Evolutionary conservation across 2,113 vertebrate genomes (phyloP), one percentile per base, ranked within the genome.

Genomic region (Chamaea fasciata): DNA sequence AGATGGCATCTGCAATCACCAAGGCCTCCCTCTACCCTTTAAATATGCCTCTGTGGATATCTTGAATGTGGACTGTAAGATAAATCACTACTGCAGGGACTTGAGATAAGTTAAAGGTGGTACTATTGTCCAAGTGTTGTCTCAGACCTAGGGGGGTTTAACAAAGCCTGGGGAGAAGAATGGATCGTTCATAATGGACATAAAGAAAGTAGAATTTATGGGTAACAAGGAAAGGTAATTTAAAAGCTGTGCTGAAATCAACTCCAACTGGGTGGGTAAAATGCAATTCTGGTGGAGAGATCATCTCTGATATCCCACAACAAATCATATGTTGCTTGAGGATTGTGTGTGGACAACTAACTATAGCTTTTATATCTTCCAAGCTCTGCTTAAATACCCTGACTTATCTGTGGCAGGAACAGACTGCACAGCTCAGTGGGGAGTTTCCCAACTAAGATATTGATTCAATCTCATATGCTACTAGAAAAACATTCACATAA

Each of bases 301-400:
- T 16, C 0, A 0, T 35, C 23, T 68, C 44, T 83, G 42, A 60
- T 26, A 64, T 7, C 23, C 53, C 31, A 33, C 21, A 65, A 47
- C 12, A 75, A 47, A 9, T 1, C 13, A 69, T 26, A 15, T 1
- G 0, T 35, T 41, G 26, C 12, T 65, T 3, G 0, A 12, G 39
- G 27, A 18, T 30, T 56, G 5, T 55, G 9, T 33, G 24, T 8
- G 6, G 26, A 70, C 31, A 65, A 27, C 10, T 59, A 60, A 90
- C 65, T 35, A 26, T 14, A 81, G 11, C 7, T 57, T 79, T 67
- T 49, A 67, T 6, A 15, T 44, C 44, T 62, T 77, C 28, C 31
- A 19, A 69, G 30, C 17, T 17, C 30, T 42, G 24, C 52, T 78
- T 31, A 83, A 87, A 62, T 49, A 53, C 7, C 14, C 31, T 74